These are phyloP conservation scores for Centropristis striata DNA, from an alignment of 2,113 vertebrate genomes.

Conservation along the genomic window DNA sequence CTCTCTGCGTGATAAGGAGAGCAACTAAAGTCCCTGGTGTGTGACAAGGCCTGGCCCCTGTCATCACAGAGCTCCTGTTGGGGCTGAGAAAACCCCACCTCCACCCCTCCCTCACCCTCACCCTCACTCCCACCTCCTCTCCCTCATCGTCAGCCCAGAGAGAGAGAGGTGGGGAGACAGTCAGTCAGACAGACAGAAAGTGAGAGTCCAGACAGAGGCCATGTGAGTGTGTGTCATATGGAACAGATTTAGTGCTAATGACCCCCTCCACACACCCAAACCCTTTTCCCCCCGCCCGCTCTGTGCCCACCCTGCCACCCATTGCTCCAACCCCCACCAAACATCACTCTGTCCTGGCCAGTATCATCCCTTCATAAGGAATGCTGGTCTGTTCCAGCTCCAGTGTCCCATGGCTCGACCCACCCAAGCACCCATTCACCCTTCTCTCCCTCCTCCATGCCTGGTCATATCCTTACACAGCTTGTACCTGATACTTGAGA, in stretches of 20 bases:
- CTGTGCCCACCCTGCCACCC: conserved; percentile 67
- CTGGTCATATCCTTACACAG: not conserved
- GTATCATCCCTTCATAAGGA: conserved; percentile 86
- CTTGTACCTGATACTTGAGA: not conserved
- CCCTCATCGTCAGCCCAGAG: conserved; percentile 42
- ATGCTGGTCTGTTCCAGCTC: conserved; percentile 82
- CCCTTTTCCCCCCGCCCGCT: conserved; percentile 32
- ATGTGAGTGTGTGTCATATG: conserved; percentile 96
- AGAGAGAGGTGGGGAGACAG: conserved; percentile 45
- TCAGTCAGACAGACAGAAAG: conserved; percentile 59
- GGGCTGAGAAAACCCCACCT: conserved; percentile 72
- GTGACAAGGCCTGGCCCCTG: conserved; percentile 83
- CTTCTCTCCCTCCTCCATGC: not conserved
- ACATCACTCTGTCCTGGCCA: conserved; percentile 46
- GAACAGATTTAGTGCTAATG: conserved; percentile 93
- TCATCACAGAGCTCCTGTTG: conserved; percentile 83
- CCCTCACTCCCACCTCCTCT: conserved; percentile 17
- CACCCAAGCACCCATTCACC: conserved; percentile 26
- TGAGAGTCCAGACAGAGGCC: conserved; percentile 85
- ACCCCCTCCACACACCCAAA: conserved; percentile 43
- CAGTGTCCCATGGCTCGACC: conserved; percentile 46
- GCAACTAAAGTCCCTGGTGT: conserved; percentile 75
- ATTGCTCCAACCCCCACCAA: conserved; percentile 57
- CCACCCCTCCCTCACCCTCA: conserved; percentile 71
- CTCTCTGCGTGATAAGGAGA: conserved; percentile 69